Evolutionary conservation across 1,140 invertebrate species (phyloP), one percentile per base, ranked within the genome.

Genomic region (Spodoptera frugiperda): DNA sequence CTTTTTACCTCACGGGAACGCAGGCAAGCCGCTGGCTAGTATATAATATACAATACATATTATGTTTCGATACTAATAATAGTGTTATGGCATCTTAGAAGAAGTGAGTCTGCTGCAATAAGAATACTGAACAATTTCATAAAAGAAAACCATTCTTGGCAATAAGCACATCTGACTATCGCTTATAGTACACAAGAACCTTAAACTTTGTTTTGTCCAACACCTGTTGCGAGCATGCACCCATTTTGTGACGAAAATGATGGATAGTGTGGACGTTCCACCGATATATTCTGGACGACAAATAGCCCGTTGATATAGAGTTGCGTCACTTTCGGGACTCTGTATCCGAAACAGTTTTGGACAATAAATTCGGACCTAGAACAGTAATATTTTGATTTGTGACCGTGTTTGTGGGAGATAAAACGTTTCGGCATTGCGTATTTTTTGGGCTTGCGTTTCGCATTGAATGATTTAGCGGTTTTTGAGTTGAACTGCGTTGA

Each of bases 341-440:
- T 17, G 44, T 65, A 21, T 65, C 61, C 61, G 44, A 65, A 65
- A 65, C 44, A 65, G 33, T 46, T 65, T 65, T 48, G 44, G 61
- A 48, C 46, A 65, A 65, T 65, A 65, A 65, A 65, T 65, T 17
- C 46, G 39, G 3, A 46, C 15, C 11, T 48, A 48, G 39, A 65
- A 65, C 17, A 14, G 61, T 48, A 15, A 25, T 61, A 1, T 48
- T 44, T 46, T 65, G 70, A 76, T 77, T 76, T 76, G 61, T 82
- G 67, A 73, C 65, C 73, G 71, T 74, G 71, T 65, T 55, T 75
- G 59, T 63, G 39, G 70, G 76, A 65, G 72, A 65, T 65, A 65
- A 61, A 61, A 25, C 30, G 57, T 61, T 61, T 61, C 30, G 57
- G 1, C 6, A n/a, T 9, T 61, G 14, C 6, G 61, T 10, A 19